Evolutionary conservation across 2,113 vertebrate species (phyloP), one percentile per base, ranked within the genome.

Genomic region (Galbula dea): DNA sequence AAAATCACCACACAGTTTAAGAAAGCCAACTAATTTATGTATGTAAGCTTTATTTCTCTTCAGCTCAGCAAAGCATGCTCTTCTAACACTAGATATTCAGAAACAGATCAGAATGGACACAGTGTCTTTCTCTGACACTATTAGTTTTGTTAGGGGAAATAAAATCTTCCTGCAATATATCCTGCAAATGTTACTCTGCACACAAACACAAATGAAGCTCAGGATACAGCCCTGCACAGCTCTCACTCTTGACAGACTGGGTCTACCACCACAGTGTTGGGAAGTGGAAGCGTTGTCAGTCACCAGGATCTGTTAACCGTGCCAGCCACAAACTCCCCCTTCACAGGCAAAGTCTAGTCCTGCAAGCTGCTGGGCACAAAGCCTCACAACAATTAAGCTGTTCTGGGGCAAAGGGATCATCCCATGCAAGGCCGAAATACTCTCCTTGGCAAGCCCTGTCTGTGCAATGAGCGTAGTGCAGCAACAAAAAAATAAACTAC

Each of bases 21-120:
- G 59, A 85, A 93, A 90, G 46, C 10, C 75, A 90, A 57, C 55
- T 94, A 83, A 93, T 96, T 93, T 90, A 88, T 83, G 62, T 48
- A 66, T 49, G 27, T 15, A 89, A 69, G 87, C 80, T 91, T 69
- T 84, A 90, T 71, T 94, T 96, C 75, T 69, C 41, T 85, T 86
- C 86, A 62, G 66, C 51, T 81, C 67, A 72, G n/a, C 24, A 43
- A 85, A 80, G 77, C 30, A 19, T n/a, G 45, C 52, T 89, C 59
- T 93, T 89, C 26, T 71, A 91, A 93, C 10, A 36, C 68, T 19
- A 45, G 46, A 83, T 73, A 94, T 58, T 65, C 84, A 89, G 74
- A 85, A 76, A 76, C 6, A 82, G 75, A 77, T 74, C 24, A 74
- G 75, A 87, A 82, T 39, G 19, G 59, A 43, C n/a, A 94, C 69